Percentiles rank a stretch among this genome's conserved stretches.
phyloP scores from a whole-genome alignment of 37 sponge, comb jelly and placozoan species.

The Halisarca cf. caerulea region DNA sequence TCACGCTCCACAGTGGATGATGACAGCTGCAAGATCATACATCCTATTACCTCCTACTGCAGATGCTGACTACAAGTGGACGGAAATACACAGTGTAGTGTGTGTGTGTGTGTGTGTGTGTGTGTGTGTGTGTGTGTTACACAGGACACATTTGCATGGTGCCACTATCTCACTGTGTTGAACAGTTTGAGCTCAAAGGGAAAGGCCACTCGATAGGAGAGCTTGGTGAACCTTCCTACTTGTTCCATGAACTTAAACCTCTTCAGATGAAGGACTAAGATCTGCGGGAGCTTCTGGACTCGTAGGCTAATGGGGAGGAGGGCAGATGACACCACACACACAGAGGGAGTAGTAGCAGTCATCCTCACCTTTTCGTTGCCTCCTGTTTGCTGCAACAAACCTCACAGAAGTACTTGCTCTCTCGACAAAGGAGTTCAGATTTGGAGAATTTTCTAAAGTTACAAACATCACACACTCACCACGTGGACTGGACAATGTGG shows the following conservation, averaged over 20 bases:
- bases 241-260: constrained; percentile 96
- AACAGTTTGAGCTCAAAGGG: constrained; percentile 95
- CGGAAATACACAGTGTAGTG: background rate
- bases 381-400: constrained; percentile 98
- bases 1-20: constrained; percentile 96
- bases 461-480: background rate
- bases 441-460: constrained; percentile 71
- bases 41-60: constrained; percentile 76
- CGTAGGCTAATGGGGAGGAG: constrained; percentile 46
- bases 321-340: background rate
- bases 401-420: constrained; percentile 96
- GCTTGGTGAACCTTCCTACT: constrained; percentile 80
- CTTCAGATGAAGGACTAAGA: constrained; percentile 94
- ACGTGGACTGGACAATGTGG: too few species aligned
- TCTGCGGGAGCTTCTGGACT: constrained; percentile 88
- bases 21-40: constrained; percentile 91
- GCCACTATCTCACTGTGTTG: constrained; percentile 76
- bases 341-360: background rate
- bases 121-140: background rate
- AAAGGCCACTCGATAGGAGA: constrained; percentile 92
- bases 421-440: constrained; percentile 81
- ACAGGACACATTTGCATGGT: too few species aligned
- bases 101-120: background rate
- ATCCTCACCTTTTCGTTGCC: constrained; percentile 79
- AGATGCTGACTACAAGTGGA: constrained; percentile 66